Conservation (phyloP, 2,888 invertebrate genomes). For the Laspeyria flexula region DNA sequence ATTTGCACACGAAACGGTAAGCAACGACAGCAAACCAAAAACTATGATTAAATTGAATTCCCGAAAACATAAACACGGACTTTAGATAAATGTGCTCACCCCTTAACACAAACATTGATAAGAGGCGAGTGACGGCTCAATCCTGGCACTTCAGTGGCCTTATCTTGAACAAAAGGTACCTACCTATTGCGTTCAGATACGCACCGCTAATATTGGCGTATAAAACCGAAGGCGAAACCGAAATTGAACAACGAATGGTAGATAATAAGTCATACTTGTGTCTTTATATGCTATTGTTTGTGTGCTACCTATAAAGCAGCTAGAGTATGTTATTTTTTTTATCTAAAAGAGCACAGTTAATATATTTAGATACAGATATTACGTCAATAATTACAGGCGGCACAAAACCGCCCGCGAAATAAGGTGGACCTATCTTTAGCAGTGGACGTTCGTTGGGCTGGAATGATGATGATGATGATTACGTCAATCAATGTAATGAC, state of each 20-base stretch:
- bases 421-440: too few relatives aligned
- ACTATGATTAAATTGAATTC: neutral
- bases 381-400: too few relatives aligned
- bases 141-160: conserved; percentile 3
- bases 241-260: conserved; percentile 4
- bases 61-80: conserved; percentile 5
- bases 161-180: conserved; percentile 8
- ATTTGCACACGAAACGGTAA: too few relatives aligned
- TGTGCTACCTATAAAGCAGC: too few relatives aligned
- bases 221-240: conserved; percentile 10
- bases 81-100: neutral
- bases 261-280: neutral
- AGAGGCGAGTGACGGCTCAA: conserved; percentile 1
- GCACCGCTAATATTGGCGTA: conserved; percentile 3
- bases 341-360: too few relatives aligned
- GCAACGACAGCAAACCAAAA: neutral
- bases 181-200: conserved; percentile 2
- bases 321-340: too few relatives aligned
- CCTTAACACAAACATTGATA: conserved; percentile 6
- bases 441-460: too few relatives aligned
- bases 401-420: too few relatives aligned
- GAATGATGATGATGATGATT: too few relatives aligned
- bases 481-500: too few relatives aligned
- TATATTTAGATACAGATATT: too few relatives aligned
- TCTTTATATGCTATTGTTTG: neutral